phyloP scores from a whole-genome alignment of 37 sponge, comb jelly and placozoan genomes.

The Spongilla lacustris region DNA sequence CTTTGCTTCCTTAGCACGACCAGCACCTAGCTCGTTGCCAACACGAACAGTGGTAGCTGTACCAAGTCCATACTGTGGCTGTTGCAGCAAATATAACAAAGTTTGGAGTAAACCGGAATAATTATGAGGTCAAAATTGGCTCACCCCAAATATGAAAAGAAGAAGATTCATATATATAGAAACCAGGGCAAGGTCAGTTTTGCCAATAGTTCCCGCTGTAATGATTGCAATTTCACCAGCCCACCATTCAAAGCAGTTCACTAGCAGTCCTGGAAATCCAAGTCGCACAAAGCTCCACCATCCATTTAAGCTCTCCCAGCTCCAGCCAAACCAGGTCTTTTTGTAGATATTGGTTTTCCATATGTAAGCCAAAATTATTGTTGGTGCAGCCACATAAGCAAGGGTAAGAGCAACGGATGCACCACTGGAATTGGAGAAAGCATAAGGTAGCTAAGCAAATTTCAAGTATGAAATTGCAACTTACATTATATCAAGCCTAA shows the following conservation, averaged over 20 bases:
- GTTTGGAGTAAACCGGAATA: background rate
- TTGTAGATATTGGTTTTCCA: conserved; percentile 16
- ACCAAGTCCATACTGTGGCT: conserved; percentile 30
- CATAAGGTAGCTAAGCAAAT: background rate
- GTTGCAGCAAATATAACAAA: background rate
- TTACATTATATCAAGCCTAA: conserved; percentile 34
- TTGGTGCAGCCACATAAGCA: background rate
- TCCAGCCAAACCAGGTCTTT: conserved; percentile 73
- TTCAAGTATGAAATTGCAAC: background rate
- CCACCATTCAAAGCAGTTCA: conserved; percentile 32
- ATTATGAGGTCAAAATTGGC: too few species aligned
- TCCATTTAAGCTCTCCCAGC: conserved; percentile 51
- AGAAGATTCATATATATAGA: background rate
- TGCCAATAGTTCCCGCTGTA: conserved; percentile 6
- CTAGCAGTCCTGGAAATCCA: conserved; percentile 35
- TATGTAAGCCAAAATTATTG: conserved; percentile 38
- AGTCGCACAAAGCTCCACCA: conserved; percentile 37
- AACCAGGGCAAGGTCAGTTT: background rate
- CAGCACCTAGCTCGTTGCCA: conserved; percentile 26
- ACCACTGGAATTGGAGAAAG: conserved; percentile 23
- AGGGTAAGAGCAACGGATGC: conserved; percentile 27
- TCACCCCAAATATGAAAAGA: background rate
- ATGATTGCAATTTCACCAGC: conserved; percentile 49
- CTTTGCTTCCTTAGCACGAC: conserved; percentile 10
- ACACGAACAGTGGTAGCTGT: conserved; percentile 25